A percentile compares a stretch with the other conserved stretches of the same genome.
phyloP scores from a whole-genome alignment of 2,797 vertebrate species.

The Sebastes taczanowskii region DNA sequence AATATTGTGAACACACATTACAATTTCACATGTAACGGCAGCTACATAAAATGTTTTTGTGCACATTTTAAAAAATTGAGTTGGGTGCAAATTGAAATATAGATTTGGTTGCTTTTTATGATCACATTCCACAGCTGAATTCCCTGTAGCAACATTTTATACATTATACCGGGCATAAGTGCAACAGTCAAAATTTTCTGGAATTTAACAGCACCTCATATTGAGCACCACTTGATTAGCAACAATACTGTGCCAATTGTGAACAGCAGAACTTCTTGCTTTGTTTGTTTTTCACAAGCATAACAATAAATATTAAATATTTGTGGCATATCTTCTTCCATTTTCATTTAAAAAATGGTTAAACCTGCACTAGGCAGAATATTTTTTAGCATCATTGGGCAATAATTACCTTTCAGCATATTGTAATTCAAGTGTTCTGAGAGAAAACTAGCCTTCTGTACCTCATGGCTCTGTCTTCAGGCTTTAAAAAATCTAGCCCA shows the following conservation, averaged over 20 bases:
- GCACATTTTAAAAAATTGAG: neutral
- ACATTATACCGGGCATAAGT: neutral
- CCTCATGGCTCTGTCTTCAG: no score
- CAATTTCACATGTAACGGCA: constrained; percentile 21
- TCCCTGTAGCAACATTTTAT: neutral
- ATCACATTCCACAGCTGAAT: neutral
- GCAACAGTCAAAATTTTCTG: neutral
- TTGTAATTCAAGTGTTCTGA: no score
- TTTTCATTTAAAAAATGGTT: neutral
- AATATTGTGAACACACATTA: constrained; percentile 13
- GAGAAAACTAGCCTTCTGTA: no score
- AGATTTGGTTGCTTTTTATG: neutral
- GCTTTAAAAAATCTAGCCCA: no score
- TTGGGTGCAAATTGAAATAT: neutral
- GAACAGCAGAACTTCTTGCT: constrained; percentile 20
- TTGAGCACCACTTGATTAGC: constrained; percentile 7
- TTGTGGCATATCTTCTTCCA: neutral
- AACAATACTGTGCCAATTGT: constrained; percentile 2
- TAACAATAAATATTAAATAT: constrained; percentile 9
- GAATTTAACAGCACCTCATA: constrained; percentile 3
- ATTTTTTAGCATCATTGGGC: no score
- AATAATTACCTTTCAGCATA: no score
- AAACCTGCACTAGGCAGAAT: no score
- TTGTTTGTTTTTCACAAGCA: constrained; percentile 32
- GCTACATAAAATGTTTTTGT: constrained; percentile 25